Evolutionary conservation across 2,797 vertebrate species (phyloP), one percentile per base, ranked within the genome.

Genomic region (Notamacropus eugenii): DNA sequence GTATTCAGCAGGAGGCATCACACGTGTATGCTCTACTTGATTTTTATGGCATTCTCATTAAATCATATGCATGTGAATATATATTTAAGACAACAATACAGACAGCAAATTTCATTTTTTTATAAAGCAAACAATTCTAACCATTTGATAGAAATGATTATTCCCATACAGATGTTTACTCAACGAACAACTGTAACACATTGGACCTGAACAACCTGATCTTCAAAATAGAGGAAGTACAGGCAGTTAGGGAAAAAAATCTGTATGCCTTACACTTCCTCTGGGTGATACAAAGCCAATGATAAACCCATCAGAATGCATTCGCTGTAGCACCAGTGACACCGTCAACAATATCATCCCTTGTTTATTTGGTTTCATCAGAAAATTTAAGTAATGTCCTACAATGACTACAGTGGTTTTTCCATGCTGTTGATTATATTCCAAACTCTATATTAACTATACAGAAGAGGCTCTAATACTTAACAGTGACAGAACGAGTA

Each of bases 261-360:
- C 54, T 3, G 0, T 54, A 50, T 34, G 58, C 58, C 27, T 50
- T 46, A 46, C 50, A 12, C 40, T 87, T 87, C 22, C 40, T 46
- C 74, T 87, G 40, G 24, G 28, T 19, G 90, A 55, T 46, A 46
- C 10, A 54, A 22, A 90, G 29, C 56, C 40, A 90, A 52, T 90
- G 91, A 40, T 0, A 19, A 0, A 28, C 52, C 10, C 91, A 62
- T 93, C 59, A 5, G n/a, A 57, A 90, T 3, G 0, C 54, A 31
- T 24, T 6, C 56, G 55, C 90, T 57, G 1, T 92, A 98, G 95
- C 96, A 97, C 97, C 96, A 90, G 12, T 95, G 34, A 87, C 50
- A 94, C 34, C 91, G 87, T 6, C 54, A 50, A 90, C 54, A 91
- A 6, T 56, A 56, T 91, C 56, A 12, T 90, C 94, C 96, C 93